Conservation (phyloP, 2,888 invertebrate species). For the Trichopria drosophilae region DNA sequence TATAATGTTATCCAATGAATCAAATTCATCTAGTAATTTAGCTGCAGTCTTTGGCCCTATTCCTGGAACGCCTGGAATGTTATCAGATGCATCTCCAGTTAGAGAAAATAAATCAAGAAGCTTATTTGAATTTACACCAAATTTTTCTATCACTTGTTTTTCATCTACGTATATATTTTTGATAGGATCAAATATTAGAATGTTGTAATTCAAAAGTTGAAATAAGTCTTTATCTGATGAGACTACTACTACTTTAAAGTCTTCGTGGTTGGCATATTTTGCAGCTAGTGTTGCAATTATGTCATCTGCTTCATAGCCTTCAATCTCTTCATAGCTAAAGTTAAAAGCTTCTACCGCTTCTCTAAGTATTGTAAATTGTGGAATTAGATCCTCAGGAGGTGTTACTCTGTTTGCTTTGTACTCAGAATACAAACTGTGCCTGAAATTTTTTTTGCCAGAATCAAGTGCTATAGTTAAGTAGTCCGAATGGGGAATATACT, state of each 20-base stretch:
- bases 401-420: conserved; percentile 24
- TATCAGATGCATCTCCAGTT: conserved; percentile 25
- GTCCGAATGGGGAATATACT: conserved; percentile 20
- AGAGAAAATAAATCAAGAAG: conserved; percentile 23
- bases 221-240: conserved; percentile 27
- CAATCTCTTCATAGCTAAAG: conserved; percentile 17
- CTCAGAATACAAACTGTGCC: conserved; percentile 24
- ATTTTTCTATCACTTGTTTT: conserved; percentile 23
- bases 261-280: conserved; percentile 18
- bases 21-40: conserved; percentile 21
- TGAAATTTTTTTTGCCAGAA: conserved; percentile 20
- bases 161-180: conserved; percentile 21
- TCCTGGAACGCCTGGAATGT: conserved; percentile 24
- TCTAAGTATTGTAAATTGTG: conserved; percentile 23
- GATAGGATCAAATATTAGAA: conserved; percentile 22
- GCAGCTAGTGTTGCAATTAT: conserved; percentile 25
- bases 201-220: conserved; percentile 19
- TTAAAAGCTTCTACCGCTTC: conserved; percentile 24
- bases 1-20: conserved; percentile 23
- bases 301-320: conserved; percentile 27
- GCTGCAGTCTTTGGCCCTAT: conserved; percentile 23
- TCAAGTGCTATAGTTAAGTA: conserved; percentile 23
- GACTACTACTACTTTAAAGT: conserved; percentile 22
- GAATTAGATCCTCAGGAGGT: conserved; percentile 25
- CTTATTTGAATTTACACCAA: conserved; percentile 22